Evolutionary conservation across 2,797 vertebrate species (phyloP).

Genomic region (Hyperoplus immaculatus): DNA sequence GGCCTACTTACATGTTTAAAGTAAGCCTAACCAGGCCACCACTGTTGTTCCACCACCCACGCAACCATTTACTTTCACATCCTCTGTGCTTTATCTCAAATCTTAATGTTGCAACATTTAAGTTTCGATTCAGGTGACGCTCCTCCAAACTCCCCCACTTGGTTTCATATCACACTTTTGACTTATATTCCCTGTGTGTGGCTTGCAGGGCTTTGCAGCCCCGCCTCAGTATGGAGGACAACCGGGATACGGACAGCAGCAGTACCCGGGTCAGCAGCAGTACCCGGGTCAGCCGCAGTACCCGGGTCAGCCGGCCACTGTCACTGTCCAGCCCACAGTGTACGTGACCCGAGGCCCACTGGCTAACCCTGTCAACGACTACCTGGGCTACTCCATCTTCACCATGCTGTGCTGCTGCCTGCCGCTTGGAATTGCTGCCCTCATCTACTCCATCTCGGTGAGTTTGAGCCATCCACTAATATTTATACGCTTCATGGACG

Average conservation of each 20-base stretch:
- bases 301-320: slow-evolving; percentile 14
- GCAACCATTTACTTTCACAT: background rate
- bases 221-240: slow-evolving; percentile 29
- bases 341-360: slow-evolving; percentile 62
- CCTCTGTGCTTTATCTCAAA: fast-evolving
- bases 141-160: background rate
- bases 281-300: slow-evolving; percentile 44
- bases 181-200: background rate
- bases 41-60: background rate
- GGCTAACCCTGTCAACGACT: slow-evolving; percentile 69
- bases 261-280: slow-evolving; percentile 35
- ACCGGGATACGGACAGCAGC: slow-evolving; percentile 38
- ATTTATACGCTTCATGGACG: background rate
- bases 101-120: background rate
- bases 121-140: background rate
- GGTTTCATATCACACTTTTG: background rate
- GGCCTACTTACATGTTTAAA: background rate
- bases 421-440: slow-evolving; percentile 83
- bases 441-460: slow-evolving; percentile 84
- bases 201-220: slow-evolving; percentile 41
- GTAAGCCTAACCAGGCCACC: background rate
- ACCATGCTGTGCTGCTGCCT: slow-evolving; percentile 86
- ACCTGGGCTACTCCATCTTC: slow-evolving; percentile 85
- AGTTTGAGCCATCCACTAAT: slow-evolving; percentile 57
- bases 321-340: slow-evolving; percentile 72